Percentiles rank a stretch among this genome's conserved stretches.
phyloP scores from a whole-genome alignment of 1,140 invertebrate species.

The Coboldia fuscipes region DNA sequence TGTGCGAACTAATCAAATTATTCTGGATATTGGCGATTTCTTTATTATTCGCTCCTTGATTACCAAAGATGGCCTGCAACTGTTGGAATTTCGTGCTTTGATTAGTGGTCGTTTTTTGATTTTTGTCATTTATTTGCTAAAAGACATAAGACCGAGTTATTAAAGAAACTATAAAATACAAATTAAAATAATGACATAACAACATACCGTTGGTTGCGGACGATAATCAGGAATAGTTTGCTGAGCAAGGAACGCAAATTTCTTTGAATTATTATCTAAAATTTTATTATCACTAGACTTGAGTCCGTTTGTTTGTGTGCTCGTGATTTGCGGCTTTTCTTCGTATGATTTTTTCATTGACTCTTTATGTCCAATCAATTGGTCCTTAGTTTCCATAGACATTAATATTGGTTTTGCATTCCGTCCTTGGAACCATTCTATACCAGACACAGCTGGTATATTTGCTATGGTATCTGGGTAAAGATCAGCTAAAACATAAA shows the following conservation, averaged over 20 bases:
- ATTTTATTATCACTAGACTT: constrained; percentile 8
- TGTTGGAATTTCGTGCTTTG: constrained; percentile 57
- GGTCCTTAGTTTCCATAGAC: constrained; percentile 44
- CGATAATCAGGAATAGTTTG: constrained; percentile 70
- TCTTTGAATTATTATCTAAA: constrained; percentile 53
- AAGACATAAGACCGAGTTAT: constrained; percentile 6
- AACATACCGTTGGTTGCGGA: constrained; percentile 21
- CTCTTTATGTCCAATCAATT: neutral
- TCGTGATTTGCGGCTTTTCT: neutral
- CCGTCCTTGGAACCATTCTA: constrained; percentile 67
- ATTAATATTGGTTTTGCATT: constrained; percentile 63
- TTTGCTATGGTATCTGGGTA: constrained; percentile 80
- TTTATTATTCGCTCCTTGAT: constrained; percentile 21
- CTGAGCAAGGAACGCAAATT: constrained; percentile 62
- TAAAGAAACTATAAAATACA: neutral
- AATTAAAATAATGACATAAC: neutral
- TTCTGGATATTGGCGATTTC: constrained; percentile 26
- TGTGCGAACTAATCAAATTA: constrained; percentile 28
- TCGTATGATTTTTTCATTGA: neutral
- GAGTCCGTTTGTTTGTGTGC: neutral
- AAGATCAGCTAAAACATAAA: constrained; percentile 48
- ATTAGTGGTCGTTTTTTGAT: constrained; percentile 47
- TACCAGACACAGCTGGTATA: constrained; percentile 58
- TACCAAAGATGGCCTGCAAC: constrained; percentile 46
- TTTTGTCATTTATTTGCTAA: constrained; percentile 34